Evolutionary conservation across 2,797 vertebrate genomes (phyloP).

Genomic region (Antrozous pallidus): DNA sequence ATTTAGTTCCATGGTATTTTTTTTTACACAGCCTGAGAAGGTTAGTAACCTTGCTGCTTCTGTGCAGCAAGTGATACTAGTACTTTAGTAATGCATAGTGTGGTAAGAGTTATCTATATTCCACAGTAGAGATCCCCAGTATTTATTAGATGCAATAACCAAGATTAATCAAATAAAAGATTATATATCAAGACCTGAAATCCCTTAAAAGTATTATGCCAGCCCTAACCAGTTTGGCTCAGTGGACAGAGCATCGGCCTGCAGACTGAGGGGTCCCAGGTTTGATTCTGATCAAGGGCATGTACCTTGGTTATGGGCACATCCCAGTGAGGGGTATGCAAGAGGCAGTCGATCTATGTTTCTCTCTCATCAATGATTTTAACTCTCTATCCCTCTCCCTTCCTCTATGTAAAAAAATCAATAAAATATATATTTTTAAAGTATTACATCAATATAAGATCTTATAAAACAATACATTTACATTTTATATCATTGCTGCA

Average conservation of each 20-base stretch:
- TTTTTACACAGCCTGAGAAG: not conserved
- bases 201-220: too few species aligned
- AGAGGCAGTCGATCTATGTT: too few species aligned
- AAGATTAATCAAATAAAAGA: conserved; percentile 9
- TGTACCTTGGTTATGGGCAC: too few species aligned
- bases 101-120: not conserved
- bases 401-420: too few species aligned
- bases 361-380: too few species aligned
- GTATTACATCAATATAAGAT: not conserved
- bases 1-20: not conserved
- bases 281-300: too few species aligned
- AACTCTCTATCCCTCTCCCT: too few species aligned
- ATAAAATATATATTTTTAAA: not conserved
- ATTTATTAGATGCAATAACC: not conserved
- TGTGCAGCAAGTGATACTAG: not conserved
- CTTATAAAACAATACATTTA: not conserved
- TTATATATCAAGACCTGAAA: not conserved
- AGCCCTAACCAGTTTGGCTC: too few species aligned
- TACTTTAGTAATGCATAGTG: not conserved
- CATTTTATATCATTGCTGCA: not conserved
- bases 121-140: not conserved
- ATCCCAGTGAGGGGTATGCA: too few species aligned
- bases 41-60: not conserved
- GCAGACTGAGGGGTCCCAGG: too few species aligned
- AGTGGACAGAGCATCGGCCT: too few species aligned